Evolutionary conservation across 92 coral and sea anemone species (phyloP).

Genomic region (Palythoa grandiflora): DNA sequence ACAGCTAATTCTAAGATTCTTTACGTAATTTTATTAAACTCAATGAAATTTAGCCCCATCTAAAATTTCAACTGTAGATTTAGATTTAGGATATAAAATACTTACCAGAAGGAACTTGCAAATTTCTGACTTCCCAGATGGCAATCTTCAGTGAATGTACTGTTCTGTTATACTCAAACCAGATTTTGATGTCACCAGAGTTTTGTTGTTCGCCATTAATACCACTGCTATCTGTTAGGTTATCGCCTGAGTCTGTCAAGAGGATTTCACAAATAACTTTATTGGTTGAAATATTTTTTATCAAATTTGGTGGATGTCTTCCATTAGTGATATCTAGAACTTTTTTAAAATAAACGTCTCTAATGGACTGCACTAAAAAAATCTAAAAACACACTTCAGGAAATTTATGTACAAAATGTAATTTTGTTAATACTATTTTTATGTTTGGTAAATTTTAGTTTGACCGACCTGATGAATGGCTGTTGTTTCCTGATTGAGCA

Average conservation of each 20-base stretch:
- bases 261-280: not conserved
- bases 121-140: conserved; percentile 76
- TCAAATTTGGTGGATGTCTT: not conserved
- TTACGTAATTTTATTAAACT: too few relatives aligned
- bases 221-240: not conserved
- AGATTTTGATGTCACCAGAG: conserved; percentile 78
- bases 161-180: conserved; percentile 71
- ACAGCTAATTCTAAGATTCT: too few relatives aligned
- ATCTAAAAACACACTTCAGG: too few relatives aligned
- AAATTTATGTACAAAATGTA: too few relatives aligned
- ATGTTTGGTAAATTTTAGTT: too few relatives aligned
- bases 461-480: conserved; percentile 20
- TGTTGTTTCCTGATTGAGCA: not conserved
- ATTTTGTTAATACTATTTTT: too few relatives aligned
- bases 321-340: not conserved
- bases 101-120: conserved; percentile 88
- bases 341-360: too few relatives aligned
- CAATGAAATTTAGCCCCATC: too few relatives aligned
- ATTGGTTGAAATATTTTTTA: not conserved
- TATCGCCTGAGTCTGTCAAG: conserved; percentile 49
- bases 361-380: too few relatives aligned
- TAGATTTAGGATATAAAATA: not conserved
- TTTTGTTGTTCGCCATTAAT: conserved; percentile 27
- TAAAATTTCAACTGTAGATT: too few relatives aligned
- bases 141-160: conserved; percentile 73